Evolutionary conservation across 2,797 vertebrate species (phyloP).

Genomic region (Melanotaenia maccullochi): DNA sequence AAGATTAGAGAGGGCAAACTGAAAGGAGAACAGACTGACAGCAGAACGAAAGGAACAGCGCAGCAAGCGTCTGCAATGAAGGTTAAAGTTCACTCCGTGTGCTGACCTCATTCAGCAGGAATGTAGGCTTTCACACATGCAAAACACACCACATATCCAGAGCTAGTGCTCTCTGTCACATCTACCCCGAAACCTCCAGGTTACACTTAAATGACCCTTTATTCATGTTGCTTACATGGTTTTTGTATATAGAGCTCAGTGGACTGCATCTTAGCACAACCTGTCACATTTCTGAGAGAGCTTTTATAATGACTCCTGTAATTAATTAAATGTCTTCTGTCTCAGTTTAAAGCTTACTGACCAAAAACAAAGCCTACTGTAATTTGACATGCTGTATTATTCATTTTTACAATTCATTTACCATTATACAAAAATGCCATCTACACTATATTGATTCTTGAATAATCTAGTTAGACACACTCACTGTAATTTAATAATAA

Average conservation of each 20-base stretch:
- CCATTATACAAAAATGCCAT: neutral
- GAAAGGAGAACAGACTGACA: slow-evolving; percentile 2
- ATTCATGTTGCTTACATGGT: neutral
- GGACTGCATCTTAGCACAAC: neutral
- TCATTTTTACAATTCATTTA: neutral
- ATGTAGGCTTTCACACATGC: slow-evolving; percentile 34
- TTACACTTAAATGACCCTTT: neutral
- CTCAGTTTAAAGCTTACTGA: neutral
- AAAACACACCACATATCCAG: slow-evolving; percentile 3
- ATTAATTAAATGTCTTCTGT: neutral
- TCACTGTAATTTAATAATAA: neutral
- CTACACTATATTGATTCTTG: neutral
- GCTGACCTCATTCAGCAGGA: slow-evolving; percentile 59
- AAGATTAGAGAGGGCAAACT: neutral
- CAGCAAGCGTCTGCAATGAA: slow-evolving; percentile 6
- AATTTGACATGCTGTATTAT: neutral
- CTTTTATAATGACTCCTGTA: neutral
- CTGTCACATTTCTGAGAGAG: neutral
- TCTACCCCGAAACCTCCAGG: neutral
- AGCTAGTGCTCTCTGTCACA: neutral
- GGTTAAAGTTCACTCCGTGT: slow-evolving; percentile 53
- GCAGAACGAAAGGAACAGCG: slow-evolving; percentile 1
- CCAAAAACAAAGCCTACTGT: neutral
- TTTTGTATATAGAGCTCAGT: neutral
- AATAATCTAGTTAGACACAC: neutral